phyloP scores from a whole-genome alignment of 2,888 invertebrate genomes.

The Mimachlamys varia region DNA sequence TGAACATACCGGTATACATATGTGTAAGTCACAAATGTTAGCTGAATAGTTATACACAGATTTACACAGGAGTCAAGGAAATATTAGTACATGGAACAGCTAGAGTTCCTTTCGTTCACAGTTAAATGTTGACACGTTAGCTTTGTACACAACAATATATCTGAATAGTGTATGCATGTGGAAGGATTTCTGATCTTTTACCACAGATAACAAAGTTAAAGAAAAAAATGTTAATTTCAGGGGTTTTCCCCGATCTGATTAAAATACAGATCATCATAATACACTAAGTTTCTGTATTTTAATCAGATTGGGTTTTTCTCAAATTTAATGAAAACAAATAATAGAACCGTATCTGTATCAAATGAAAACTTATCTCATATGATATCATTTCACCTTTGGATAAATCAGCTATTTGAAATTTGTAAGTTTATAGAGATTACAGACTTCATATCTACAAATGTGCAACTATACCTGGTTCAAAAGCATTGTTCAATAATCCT shows the following conservation, averaged over 20 bases:
- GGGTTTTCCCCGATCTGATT: no score
- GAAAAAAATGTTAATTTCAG: no score
- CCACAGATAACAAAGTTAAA: no score
- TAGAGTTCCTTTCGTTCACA: no score
- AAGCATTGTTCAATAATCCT: background rate
- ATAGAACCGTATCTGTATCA: background rate
- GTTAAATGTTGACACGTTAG: no score
- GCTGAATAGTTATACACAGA: background rate
- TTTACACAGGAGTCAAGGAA: background rate
- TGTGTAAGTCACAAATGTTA: background rate
- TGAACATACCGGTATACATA: background rate
- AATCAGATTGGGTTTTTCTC: no score
- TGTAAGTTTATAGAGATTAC: background rate
- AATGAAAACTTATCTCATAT: background rate
- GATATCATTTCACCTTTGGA: background rate
- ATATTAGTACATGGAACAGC: no score
- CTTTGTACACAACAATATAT: no score
- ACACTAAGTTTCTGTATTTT: no score
- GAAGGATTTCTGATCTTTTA: no score
- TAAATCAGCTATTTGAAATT: background rate
- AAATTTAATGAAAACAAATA: background rate
- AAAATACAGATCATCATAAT: no score
- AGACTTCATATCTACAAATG: background rate
- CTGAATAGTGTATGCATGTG: no score
- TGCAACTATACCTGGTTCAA: background rate